Conservation (phyloP, 2,797 vertebrate genomes). For the Dendrocincla tyrannina region DNA sequence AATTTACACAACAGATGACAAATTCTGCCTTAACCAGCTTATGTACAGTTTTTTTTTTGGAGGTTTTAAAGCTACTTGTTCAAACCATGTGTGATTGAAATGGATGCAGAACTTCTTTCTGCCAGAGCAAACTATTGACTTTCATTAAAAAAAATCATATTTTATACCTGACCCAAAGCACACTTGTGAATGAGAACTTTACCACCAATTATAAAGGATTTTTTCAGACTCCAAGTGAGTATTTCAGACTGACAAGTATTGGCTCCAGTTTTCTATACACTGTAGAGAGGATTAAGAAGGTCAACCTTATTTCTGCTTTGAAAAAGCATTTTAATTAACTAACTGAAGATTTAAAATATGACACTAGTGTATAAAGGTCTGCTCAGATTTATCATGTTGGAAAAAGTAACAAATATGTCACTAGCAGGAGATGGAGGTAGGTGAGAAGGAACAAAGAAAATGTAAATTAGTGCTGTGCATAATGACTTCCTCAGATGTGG, state of each 20-base stretch:
- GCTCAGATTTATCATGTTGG: background rate
- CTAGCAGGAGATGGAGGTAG: background rate
- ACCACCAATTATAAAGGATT: background rate
- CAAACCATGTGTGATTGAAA: background rate
- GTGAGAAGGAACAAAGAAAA: background rate
- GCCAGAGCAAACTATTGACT: background rate
- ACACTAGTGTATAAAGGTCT: background rate
- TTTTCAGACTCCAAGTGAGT: background rate
- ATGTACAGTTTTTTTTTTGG: background rate
- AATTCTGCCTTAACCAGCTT: background rate
- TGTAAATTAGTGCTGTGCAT: background rate
- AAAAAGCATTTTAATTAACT: background rate
- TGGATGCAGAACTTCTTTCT: background rate
- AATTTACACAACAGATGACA: background rate
- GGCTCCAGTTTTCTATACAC: background rate
- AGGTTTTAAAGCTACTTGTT: background rate
- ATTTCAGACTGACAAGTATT: background rate
- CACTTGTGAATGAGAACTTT: background rate
- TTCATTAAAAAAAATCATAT: accelerated
- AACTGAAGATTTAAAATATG: background rate
- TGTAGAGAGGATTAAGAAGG: background rate
- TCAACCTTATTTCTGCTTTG: background rate
- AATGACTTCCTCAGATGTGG: background rate
- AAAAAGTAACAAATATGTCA: background rate
- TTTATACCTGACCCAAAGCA: background rate